Evolutionary conservation across 1,140 invertebrate species (phyloP), one percentile per base, ranked within the genome.

Genomic region (Nephila pilipes): DNA sequence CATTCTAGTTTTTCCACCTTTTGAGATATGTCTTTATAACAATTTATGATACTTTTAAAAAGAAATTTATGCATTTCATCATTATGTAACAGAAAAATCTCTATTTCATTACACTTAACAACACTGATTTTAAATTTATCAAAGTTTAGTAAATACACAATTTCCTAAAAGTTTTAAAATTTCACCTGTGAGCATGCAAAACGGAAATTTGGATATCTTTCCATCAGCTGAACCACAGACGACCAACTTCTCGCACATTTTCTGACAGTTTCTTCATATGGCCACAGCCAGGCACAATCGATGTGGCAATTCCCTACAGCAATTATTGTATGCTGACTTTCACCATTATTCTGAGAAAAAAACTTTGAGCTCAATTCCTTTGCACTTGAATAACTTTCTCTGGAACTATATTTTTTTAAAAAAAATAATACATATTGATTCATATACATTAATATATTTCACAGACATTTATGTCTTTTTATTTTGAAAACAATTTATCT

Each of bases 221-320:
- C 95, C 96, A 96, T 96, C 29, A 96, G 94, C 8, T 94, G 80
- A 81, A 96, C 89, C 36, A 95, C 95, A 55, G 95, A 95, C 14
- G 95, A 95, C 95, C 96, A 96, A 89, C 96, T 96, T 12, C 96
- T 94, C 1, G 96, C 96, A 95, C 96, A 96, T 94, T 96, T 96
- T 65, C 96, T 94, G 65, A 96, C 96, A 5, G 96, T 96, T 94
- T 96, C 96, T 90, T 95, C 96, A 95, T 96, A 96, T 0, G 96
- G 95, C 96, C 96, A 96, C 46, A 96, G 94, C 96, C 96, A 96
- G 1, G 96, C 96, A 85, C 96, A 95, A 94, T 96, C 96, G 94
- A 96, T 96, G 94, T 96, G 96, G 93, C 96, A 96, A 94, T 96
- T 96, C n/a, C 96, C 96, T 94, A 96, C 95, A 8, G 96, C 96